These are phyloP conservation scores for Python bivittatus DNA, from an alignment of 2,113 vertebrate genomes.

Conservation along the genomic window DNA sequence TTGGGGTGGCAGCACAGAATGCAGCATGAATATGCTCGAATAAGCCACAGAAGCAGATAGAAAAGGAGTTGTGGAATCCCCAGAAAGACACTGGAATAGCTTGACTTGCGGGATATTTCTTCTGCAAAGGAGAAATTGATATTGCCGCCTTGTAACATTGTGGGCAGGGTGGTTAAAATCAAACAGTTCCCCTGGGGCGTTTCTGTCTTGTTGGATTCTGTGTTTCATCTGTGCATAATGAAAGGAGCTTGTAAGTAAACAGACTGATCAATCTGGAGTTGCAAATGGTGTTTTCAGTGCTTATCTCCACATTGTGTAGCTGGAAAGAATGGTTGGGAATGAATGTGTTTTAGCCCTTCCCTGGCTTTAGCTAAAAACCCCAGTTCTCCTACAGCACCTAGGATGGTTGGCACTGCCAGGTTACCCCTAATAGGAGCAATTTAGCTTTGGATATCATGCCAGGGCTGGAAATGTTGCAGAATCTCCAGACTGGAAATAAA, in stretches of 20 bases:
- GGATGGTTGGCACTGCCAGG: neutral
- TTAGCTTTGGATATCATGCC: neutral
- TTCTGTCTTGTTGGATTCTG: conserved; percentile 1
- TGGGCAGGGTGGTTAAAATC: neutral
- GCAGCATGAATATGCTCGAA: neutral
- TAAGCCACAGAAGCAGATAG: too few species aligned
- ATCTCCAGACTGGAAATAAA: neutral
- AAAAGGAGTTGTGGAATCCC: neutral
- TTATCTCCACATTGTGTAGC: neutral
- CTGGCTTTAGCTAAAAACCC: neutral
- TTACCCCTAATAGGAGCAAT: neutral
- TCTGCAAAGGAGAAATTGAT: conserved; percentile 9
- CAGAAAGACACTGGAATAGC: neutral
- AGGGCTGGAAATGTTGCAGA: neutral
- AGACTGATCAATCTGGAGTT: neutral
- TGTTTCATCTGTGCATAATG: conserved; percentile 4
- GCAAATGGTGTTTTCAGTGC: neutral
- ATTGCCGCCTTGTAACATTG: neutral
- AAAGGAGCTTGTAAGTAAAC: conserved; percentile 11
- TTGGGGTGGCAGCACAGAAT: neutral
- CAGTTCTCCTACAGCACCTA: neutral
- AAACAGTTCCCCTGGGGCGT: neutral
- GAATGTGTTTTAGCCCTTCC: neutral
- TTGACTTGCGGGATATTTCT: neutral
- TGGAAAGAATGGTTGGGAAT: neutral